phyloP scores from a whole-genome alignment of 2,888 invertebrate genomes.

The Protodeltote pygarga region DNA sequence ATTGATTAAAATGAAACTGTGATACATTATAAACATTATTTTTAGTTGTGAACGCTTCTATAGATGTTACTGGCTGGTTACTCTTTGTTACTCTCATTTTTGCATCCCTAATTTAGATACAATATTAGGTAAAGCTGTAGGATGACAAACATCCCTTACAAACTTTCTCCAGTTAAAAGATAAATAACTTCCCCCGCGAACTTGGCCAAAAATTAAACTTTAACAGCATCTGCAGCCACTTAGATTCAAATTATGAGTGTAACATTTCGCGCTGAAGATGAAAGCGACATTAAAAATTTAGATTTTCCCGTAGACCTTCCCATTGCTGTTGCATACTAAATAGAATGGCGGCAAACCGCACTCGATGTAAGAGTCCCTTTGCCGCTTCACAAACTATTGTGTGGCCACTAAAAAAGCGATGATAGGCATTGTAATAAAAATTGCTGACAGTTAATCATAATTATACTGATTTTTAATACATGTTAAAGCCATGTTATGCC shows the following conservation, averaged over 20 bases:
- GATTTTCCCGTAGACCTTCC: constrained; percentile 50
- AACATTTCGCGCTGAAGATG: constrained; percentile 40
- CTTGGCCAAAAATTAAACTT: constrained; percentile 28
- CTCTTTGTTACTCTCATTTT: too few relatives aligned
- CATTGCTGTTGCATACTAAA: constrained; percentile 55
- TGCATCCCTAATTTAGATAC: too few relatives aligned
- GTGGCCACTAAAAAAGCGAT: constrained; percentile 24
- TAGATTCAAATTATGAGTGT: constrained; percentile 46
- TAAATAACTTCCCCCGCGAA: constrained; percentile 29
- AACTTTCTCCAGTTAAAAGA: constrained; percentile 13
- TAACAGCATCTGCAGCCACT: constrained; percentile 40
- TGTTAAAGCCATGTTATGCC: too few relatives aligned
- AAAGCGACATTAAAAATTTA: constrained; percentile 56
- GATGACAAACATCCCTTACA: constrained; percentile 31
- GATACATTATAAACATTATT: too few relatives aligned
- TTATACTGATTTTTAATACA: too few relatives aligned
- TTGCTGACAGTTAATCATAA: too few relatives aligned
- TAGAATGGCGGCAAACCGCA: constrained; percentile 51
- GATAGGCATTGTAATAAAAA: too few relatives aligned
- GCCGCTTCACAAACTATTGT: constrained; percentile 38
- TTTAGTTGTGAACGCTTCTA: too few relatives aligned
- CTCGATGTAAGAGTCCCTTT: constrained; percentile 54
- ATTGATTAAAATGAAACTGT: too few relatives aligned
- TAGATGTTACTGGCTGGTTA: background rate
- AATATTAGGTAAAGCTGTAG: too few relatives aligned